Percentiles rank a stretch among this genome's conserved stretches.
These are phyloP conservation scores for Amazonetta brasiliensis DNA, from an alignment of 2,797 vertebrate species.

Conservation along the genomic window DNA sequence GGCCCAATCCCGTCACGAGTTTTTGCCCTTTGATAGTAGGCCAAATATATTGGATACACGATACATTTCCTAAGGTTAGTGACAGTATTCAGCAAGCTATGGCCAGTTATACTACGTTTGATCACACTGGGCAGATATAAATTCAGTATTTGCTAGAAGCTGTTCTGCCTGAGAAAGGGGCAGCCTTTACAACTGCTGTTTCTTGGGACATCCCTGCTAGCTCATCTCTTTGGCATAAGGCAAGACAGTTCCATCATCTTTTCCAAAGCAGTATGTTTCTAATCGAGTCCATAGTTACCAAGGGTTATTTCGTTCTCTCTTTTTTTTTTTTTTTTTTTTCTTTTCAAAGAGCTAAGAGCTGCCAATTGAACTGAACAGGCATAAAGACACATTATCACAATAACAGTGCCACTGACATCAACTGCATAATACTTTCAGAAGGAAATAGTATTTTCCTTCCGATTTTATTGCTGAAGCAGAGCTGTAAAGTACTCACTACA, in stretches of 20 bases:
- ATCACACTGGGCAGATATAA: not conserved
- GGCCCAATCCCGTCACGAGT: not conserved
- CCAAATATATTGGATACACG: not conserved
- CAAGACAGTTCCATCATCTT: not conserved
- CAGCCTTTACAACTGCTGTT: not conserved
- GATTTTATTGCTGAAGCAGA: not conserved
- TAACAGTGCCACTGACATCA: not conserved
- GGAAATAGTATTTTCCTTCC: not conserved
- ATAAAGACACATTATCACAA: not conserved
- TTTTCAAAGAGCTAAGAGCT: not conserved
- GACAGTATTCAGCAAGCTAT: not conserved
- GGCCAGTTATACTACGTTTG: not conserved
- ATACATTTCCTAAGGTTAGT: not conserved
- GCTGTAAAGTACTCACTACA: not conserved
- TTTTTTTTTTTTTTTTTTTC: not conserved
- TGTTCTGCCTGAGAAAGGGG: not conserved
- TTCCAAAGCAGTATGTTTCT: not conserved
- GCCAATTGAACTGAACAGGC: not conserved
- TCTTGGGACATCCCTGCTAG: not conserved
- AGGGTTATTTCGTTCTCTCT: not conserved
- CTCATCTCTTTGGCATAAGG: not conserved
- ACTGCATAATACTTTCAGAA: not conserved
- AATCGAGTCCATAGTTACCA: not conserved
- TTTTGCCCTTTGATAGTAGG: not conserved
- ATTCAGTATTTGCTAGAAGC: not conserved